phyloP scores from a whole-genome alignment of 2,113 vertebrate species.

The Petromus typicus region DNA sequence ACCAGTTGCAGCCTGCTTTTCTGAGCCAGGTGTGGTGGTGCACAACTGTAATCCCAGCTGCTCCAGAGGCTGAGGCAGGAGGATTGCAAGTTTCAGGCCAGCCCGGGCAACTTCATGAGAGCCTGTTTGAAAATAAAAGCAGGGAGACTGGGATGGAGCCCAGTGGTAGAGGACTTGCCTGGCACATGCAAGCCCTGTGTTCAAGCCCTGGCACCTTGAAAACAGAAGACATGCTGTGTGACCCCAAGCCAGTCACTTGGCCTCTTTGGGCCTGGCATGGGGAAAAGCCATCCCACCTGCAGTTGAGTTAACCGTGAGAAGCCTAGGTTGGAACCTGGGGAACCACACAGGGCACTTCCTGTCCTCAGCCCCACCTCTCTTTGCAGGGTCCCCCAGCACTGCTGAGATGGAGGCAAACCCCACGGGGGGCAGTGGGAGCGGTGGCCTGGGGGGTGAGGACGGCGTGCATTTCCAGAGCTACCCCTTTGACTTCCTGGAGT shows the following conservation, averaged over 20 bases:
- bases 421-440: slow-evolving; percentile 61
- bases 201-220: neutral
- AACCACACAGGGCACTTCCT: neutral
- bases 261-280: neutral
- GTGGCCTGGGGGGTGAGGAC: slow-evolving; percentile 83
- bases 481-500: slow-evolving; percentile 87
- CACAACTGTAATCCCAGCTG: neutral
- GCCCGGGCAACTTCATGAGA: neutral
- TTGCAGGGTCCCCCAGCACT: slow-evolving; percentile 41
- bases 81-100: neutral
- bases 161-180: neutral
- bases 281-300: neutral
- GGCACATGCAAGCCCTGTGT: neutral
- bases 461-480: slow-evolving; percentile 87
- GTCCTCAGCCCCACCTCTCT: slow-evolving; percentile 49
- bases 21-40: neutral
- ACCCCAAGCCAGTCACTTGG: neutral
- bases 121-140: neutral
- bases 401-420: slow-evolving; percentile 85
- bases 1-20: neutral
- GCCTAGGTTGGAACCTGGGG: neutral
- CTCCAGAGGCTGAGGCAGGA: neutral
- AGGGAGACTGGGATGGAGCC: neutral
- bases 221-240: neutral
- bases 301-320: accelerated